phyloP scores from a whole-genome alignment of 1,140 invertebrate species.

The Melipona quadrifasciata region DNA sequence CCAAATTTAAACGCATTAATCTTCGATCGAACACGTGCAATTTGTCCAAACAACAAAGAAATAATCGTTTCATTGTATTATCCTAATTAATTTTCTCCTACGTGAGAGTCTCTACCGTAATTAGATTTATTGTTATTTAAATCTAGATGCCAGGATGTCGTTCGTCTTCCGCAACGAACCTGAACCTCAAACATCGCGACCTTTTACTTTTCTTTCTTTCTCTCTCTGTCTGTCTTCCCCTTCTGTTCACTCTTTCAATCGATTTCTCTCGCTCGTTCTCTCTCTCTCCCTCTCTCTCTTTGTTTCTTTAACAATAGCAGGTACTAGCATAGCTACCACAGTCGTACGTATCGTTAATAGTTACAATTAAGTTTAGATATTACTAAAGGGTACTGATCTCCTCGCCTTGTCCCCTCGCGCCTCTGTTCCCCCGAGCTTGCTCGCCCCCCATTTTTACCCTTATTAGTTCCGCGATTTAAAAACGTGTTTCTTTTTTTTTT shows the following conservation, averaged over 20 bases:
- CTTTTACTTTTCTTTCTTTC: background rate
- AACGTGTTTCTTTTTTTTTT: slow-evolving; percentile 40
- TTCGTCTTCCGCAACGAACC: background rate
- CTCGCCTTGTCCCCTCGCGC: slow-evolving; percentile 60
- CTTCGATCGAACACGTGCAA: no score
- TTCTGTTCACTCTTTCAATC: background rate
- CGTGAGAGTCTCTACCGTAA: no score
- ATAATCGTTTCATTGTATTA: no score
- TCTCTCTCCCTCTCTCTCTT: slow-evolving; percentile 13
- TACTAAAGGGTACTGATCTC: slow-evolving; percentile 74
- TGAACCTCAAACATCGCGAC: slow-evolving; percentile 20
- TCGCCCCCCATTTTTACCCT: slow-evolving; percentile 43
- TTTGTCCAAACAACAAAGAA: no score
- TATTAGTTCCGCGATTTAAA: slow-evolving; percentile 63
- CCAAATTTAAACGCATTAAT: no score
- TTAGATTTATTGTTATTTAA: background rate
- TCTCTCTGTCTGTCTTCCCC: background rate
- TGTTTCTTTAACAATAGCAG: slow-evolving; percentile 81
- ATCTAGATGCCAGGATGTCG: background rate
- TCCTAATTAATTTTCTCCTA: no score
- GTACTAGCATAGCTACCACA: slow-evolving; percentile 83
- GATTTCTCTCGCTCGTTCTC: background rate
- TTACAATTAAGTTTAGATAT: slow-evolving; percentile 80
- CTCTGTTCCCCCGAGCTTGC: background rate
- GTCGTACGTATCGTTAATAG: slow-evolving; percentile 82